A percentile compares a stretch with the other conserved stretches of the same genome.
Conservation (phyloP, 2,888 invertebrate genomes). For the Eupithecia pulchellata region DNA sequence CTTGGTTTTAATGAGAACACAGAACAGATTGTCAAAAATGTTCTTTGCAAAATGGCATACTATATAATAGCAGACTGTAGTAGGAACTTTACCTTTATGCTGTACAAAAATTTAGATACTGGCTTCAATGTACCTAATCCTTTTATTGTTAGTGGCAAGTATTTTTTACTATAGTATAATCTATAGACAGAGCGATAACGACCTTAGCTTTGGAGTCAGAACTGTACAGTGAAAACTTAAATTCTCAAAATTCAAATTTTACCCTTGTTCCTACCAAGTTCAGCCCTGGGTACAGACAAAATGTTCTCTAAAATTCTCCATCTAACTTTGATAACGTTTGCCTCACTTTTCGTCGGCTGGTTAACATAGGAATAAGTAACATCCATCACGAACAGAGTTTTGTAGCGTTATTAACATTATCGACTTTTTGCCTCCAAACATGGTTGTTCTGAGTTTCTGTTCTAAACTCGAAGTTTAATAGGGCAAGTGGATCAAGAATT, state of each 20-base stretch:
- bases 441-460: not conserved
- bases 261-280: not conserved
- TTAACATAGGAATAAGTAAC: slow-evolving; percentile 61
- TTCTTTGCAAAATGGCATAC: no score
- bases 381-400: slow-evolving; percentile 51
- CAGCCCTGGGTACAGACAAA: slow-evolving; percentile 24
- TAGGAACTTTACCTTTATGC: no score
- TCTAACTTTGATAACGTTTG: slow-evolving; percentile 55
- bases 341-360: slow-evolving; percentile 50
- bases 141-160: no score
- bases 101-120: not conserved
- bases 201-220: not conserved
- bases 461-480: not conserved
- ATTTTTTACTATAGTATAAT: no score
- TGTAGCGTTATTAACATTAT: not conserved
- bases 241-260: not conserved
- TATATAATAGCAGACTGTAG: no score
- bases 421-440: slow-evolving; percentile 1
- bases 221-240: not conserved
- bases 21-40: no score
- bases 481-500: not conserved
- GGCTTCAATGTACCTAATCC: no score
- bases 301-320: slow-evolving; percentile 49
- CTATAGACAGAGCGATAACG: no score
- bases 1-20: no score